A percentile compares a stretch with the other conserved stretches of the same genome.
Evolutionary conservation across 1,140 invertebrate genomes (phyloP).

Genomic region (Drosophila eugracilis): DNA sequence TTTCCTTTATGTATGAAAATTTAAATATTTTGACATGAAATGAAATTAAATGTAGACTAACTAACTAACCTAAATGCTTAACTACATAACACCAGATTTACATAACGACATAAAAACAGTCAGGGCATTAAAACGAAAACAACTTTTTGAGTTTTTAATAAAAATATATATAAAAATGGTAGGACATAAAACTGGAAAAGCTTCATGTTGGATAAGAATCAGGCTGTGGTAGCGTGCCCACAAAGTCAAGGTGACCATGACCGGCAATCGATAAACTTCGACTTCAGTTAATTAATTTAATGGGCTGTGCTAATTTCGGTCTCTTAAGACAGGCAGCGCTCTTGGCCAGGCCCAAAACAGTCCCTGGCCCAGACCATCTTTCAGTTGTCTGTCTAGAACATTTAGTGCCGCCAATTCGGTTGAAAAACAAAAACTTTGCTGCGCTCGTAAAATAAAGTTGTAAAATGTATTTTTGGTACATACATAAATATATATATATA

Average conservation of each 20-base stretch:
- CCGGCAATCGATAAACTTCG: conserved; percentile 65
- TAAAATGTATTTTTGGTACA: conserved; percentile 74
- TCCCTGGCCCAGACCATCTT: conserved; percentile 11
- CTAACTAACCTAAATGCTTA: no score
- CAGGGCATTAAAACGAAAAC: not conserved
- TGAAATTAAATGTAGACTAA: no score
- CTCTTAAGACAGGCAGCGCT: conserved; percentile 63
- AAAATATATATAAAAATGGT: conserved; percentile 11
- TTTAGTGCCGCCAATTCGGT: conserved; percentile 39
- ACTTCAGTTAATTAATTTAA: conserved; percentile 80
- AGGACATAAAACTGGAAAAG: not conserved
- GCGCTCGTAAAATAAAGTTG: conserved; percentile 79
- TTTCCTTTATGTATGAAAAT: no score
- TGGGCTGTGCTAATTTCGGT: conserved; percentile 69
- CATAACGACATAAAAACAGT: not conserved
- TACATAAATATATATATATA: no score
- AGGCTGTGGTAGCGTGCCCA: not conserved
- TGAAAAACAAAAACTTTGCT: conserved; percentile 60
- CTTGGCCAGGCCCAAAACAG: conserved; percentile 13
- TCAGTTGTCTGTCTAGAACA: conserved; percentile 28
- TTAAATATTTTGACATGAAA: no score
- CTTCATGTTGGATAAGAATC: not conserved
- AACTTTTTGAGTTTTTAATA: not conserved
- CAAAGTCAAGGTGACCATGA: conserved; percentile 23
- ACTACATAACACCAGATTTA: no score